Evolutionary conservation across 2,797 vertebrate species (phyloP), one percentile per base, ranked within the genome.

Genomic region (Chromis chromis): DNA sequence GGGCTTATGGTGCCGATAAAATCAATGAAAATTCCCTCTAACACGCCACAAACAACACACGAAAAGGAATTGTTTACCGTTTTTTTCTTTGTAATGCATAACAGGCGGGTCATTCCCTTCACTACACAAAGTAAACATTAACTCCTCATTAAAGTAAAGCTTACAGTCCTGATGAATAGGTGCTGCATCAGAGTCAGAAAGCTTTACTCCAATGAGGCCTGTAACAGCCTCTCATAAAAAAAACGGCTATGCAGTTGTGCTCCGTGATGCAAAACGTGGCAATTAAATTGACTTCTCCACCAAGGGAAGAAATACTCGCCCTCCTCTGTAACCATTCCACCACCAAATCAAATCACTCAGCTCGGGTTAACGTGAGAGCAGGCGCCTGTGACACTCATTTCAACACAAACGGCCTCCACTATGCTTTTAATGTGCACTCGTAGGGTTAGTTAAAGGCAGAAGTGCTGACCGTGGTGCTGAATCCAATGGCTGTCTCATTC

Each of bases 231-330:
- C 76, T 73, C 70, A 59, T 78, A 65, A 85, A 86, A 61, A n/a
- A 65, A 66, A 44, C 42, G 76, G 31, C 59, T 3, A 40, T 16
- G 52, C 66, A 74, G 64, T 67, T 78, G 66, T 81, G 74, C 58
- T 73, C 84, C 6, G 39, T 68, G 79, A 86, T 80, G 84, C 82
- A 79, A 86, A 88, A 81, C 61, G 3, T 8, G 25, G 49, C 68
- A 85, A 83, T 90, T 80, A 89, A 87, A 80, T 56, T 63, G 69
- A 84, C 74, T 86, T 79, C 59, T 66, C 54, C 63, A 50, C 59
- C 33, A 33, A 69, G 65, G 55, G 56, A 72, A 55, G 55, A 28
- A 74, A 71, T 5, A 25, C 53, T 67, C 65, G 36, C 39, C 65
- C 58, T 80, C 39, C 75, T 57, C 70, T 68, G 65, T 64, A 85